phyloP scores from a whole-genome alignment of 2,888 invertebrate species.

The Diplolepis rosae region DNA sequence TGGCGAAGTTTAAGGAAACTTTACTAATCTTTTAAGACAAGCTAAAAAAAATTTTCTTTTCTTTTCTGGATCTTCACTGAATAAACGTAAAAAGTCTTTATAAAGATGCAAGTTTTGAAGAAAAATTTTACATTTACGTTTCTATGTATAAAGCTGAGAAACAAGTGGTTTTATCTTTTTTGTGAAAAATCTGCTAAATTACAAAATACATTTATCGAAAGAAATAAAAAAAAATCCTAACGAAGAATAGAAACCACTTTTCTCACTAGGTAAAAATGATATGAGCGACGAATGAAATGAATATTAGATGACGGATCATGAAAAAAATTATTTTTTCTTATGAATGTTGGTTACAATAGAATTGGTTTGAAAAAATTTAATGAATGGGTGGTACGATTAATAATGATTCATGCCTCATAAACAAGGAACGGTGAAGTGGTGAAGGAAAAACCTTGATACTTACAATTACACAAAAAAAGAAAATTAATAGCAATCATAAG shows the following conservation, averaged over 20 bases:
- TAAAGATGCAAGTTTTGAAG: neutral
- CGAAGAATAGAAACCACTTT: neutral
- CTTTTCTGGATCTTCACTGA: too few species aligned
- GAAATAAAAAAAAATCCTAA: neutral
- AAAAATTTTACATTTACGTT: neutral
- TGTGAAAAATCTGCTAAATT: too few species aligned
- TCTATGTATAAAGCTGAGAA: neutral
- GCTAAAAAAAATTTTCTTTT: too few species aligned
- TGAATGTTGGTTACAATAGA: constrained; percentile 13
- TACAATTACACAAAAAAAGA: neutral
- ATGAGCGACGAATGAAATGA: constrained; percentile 11
- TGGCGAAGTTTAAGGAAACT: too few species aligned
- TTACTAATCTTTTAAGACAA: too few species aligned
- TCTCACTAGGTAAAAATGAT: neutral
- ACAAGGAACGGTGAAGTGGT: neutral
- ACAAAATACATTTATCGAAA: too few species aligned
- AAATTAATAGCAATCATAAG: neutral
- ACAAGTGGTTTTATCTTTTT: neutral
- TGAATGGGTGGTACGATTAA: neutral
- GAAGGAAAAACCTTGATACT: neutral
- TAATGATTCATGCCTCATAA: neutral
- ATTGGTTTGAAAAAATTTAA: constrained; percentile 6
- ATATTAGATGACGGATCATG: constrained; percentile 32
- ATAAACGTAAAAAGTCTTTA: too few species aligned
- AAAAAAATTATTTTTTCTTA: constrained; percentile 4